phyloP scores from a whole-genome alignment of 2,797 vertebrate genomes.

The Tympanoctomys barrerae region DNA sequence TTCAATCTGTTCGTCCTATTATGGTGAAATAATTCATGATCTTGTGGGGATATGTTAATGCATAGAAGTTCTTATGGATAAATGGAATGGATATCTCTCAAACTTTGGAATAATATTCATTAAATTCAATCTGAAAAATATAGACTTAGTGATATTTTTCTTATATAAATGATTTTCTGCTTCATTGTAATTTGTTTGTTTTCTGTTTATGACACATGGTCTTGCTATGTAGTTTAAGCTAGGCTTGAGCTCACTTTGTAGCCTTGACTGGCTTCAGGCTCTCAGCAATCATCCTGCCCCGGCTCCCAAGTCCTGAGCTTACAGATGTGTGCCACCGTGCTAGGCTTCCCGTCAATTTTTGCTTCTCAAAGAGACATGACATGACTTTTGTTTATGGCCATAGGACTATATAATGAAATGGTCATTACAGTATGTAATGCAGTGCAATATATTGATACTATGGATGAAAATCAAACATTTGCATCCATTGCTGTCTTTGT shows the following conservation, averaged over 20 bases:
- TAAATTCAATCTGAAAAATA: background rate
- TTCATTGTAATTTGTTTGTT: background rate
- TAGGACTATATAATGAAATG: conserved; percentile 80
- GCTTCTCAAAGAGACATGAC: background rate
- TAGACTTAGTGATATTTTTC: background rate
- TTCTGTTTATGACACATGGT: background rate
- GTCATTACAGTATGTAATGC: background rate
- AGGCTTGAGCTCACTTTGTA: background rate
- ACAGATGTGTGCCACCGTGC: background rate
- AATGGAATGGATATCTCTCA: background rate
- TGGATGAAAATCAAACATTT: background rate
- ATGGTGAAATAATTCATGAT: background rate
- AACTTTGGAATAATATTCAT: background rate
- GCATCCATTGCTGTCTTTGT: background rate
- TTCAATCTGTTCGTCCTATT: background rate
- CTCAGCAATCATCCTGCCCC: background rate
- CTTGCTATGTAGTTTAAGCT: background rate
- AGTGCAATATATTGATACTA: background rate
- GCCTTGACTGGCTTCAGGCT: background rate
- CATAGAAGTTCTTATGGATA: background rate
- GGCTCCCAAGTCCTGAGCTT: background rate
- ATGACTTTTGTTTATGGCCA: conserved; percentile 75
- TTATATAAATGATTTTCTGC: background rate
- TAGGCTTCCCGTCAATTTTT: background rate
- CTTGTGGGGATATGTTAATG: background rate